Evolutionary conservation across 2,797 vertebrate genomes (phyloP).

Genomic region (Scleropages formosus): DNA sequence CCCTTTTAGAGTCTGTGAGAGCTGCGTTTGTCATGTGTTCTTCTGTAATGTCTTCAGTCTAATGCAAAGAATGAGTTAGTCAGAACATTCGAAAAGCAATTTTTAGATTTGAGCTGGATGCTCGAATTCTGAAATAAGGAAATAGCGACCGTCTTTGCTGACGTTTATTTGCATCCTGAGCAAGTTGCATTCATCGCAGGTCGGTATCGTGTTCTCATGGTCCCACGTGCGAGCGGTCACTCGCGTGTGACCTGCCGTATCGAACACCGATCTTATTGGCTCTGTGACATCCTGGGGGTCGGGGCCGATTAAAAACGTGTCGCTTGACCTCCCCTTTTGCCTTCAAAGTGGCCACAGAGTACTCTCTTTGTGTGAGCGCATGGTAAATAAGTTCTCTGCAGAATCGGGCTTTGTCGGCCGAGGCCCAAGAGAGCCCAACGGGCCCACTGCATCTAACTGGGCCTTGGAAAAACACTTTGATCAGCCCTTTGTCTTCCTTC

Average conservation of each 20-base stretch:
- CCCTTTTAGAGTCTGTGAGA: too few relatives aligned
- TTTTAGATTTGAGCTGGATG: too few relatives aligned
- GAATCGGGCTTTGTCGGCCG: slow-evolving; percentile 51
- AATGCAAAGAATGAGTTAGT: too few relatives aligned
- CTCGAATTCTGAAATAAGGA: slow-evolving; percentile 13
- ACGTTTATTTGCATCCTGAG: neutral
- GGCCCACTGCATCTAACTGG: slow-evolving; percentile 67
- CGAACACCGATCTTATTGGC: slow-evolving; percentile 46
- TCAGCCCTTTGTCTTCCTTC: slow-evolving; percentile 77
- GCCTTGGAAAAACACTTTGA: slow-evolving; percentile 76
- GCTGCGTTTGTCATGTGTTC: too few relatives aligned
- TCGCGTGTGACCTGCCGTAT: slow-evolving; percentile 60
- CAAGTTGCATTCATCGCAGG: neutral
- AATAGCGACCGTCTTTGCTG: slow-evolving; percentile 21
- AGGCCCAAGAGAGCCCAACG: slow-evolving; percentile 51
- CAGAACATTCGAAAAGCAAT: neutral
- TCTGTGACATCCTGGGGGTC: slow-evolving; percentile 62
- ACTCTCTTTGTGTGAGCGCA: slow-evolving; percentile 57
- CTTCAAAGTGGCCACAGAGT: slow-evolving; percentile 58
- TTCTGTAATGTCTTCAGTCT: too few relatives aligned
- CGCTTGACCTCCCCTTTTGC: slow-evolving; percentile 65
- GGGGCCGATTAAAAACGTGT: slow-evolving; percentile 65
- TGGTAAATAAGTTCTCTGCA: slow-evolving; percentile 60
- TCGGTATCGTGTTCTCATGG: slow-evolving; percentile 20
- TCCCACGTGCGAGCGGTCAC: slow-evolving; percentile 32